These are phyloP conservation scores for Lasioglossum albipes DNA, from an alignment of 1,140 invertebrate species.

Conservation along the genomic window DNA sequence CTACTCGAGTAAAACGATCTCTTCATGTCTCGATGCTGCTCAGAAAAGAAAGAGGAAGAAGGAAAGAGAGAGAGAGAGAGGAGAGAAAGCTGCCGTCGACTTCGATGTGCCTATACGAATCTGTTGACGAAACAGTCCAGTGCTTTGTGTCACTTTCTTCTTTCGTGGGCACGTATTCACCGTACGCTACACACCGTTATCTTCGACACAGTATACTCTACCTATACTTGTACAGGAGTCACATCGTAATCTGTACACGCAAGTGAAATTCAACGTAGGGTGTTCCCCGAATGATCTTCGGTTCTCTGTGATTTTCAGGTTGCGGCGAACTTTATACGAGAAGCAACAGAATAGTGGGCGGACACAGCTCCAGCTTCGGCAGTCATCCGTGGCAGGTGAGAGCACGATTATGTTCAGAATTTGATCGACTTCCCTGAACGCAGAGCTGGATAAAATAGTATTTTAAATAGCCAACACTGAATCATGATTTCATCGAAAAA, in stretches of 20 bases:
- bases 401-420: background rate
- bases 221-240: no score
- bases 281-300: constrained; percentile 55
- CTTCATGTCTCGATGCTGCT: background rate
- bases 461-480: no score
- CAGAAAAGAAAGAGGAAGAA: no score
- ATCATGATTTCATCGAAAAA: no score
- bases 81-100: no score
- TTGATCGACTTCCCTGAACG: no score
- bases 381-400: constrained; percentile 95
- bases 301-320: constrained; percentile 81
- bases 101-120: background rate
- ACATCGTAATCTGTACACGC: background rate
- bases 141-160: background rate
- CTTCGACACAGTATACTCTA: background rate
- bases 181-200: background rate
- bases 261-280: background rate
- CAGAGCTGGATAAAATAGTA: background rate
- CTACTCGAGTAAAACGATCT: background rate
- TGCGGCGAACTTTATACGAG: constrained; percentile 92
- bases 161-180: background rate
- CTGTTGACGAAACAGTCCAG: background rate
- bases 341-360: constrained; percentile 95
- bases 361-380: constrained; percentile 92
- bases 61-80: no score